Conservation (phyloP, 2,797 vertebrate genomes). For the Catharus ustulatus region DNA sequence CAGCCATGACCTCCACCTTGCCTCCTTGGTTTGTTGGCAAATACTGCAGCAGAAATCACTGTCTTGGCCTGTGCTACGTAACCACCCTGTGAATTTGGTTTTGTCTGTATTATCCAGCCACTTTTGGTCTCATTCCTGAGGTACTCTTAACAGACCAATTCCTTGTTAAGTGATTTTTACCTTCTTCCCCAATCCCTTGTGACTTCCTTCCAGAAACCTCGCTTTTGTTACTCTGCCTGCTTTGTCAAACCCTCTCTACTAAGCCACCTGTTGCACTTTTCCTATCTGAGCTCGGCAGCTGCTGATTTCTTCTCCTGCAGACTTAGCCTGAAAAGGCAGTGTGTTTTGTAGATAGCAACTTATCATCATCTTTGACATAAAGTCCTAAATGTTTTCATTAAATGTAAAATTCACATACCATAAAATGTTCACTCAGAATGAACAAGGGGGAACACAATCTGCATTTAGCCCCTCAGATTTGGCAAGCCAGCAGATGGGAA, state of each 20-base stretch:
- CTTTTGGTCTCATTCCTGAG: background rate
- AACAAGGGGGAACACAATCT: fast-evolving
- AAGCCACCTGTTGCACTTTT: background rate
- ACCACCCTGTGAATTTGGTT: background rate
- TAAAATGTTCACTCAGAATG: background rate
- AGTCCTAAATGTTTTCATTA: background rate
- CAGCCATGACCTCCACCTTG: background rate
- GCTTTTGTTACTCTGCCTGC: background rate
- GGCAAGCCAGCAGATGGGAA: background rate
- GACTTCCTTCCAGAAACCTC: background rate
- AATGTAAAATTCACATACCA: background rate
- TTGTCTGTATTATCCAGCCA: background rate
- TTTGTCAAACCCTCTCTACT: background rate
- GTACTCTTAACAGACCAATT: background rate
- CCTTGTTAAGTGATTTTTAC: background rate
- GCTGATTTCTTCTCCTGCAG: background rate
- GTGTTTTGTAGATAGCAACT: background rate
- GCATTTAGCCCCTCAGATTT: background rate
- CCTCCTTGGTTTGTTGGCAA: background rate
- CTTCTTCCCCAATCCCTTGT: background rate
- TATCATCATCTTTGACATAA: background rate
- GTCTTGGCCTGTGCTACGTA: fast-evolving
- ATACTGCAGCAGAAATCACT: background rate
- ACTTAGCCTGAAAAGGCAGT: background rate
- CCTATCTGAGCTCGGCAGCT: background rate